Base-by-base conservation (phyloP, 2,113 vertebrate genomes). In the Aspiorhynchus laticeps region DNA sequence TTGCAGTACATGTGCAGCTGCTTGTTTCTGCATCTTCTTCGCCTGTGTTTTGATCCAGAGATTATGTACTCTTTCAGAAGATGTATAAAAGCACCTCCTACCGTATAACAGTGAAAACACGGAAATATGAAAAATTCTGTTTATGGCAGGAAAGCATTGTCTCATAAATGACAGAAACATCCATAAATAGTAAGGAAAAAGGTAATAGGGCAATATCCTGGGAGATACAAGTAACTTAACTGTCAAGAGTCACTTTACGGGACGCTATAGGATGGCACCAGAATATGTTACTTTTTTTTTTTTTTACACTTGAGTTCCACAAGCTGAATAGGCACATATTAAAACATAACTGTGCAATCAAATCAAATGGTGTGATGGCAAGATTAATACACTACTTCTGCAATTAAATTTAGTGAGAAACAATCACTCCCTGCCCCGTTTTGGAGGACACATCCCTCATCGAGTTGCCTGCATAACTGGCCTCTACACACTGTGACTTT, bases 361-460 rank as follows among this genome's bases (percentile, higher is more conserved):
- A 90, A 93, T 89, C 21, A 61, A 67, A 41, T 67, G 0, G 6
- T 26, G 5, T 17, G 26, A 81, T 46, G n/a, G 12, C 14, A 38
- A 28, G 83, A 77, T 84, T 56, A 31, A 86, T 56, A 41, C 77
- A 41, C 90, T 89, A 90, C 86, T 85, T 89, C 79, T 88, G 88
- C 88, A 90, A 89, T 86, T 56, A 75, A 89, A 80, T 81, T 85
- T 89, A 78, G 87, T 77, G 90, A 89, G 90, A 76, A 90, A 90
- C 75, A 91, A 93, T 92, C 87, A 87, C 26, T 90, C 89, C 83
- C 86, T 78, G 56, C 85, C 93, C 84, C 84, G 21, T 61, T 83
- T 89, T 8, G 75, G 85, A 91, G 91, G 89, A 91, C 89, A 89
- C 86, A 87, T 90, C 67, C 61, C 85, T 92, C 87, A 90, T 87